Base-by-base conservation (phyloP, 1,140 invertebrate genomes). In the Contarinia nasturtii region DNA sequence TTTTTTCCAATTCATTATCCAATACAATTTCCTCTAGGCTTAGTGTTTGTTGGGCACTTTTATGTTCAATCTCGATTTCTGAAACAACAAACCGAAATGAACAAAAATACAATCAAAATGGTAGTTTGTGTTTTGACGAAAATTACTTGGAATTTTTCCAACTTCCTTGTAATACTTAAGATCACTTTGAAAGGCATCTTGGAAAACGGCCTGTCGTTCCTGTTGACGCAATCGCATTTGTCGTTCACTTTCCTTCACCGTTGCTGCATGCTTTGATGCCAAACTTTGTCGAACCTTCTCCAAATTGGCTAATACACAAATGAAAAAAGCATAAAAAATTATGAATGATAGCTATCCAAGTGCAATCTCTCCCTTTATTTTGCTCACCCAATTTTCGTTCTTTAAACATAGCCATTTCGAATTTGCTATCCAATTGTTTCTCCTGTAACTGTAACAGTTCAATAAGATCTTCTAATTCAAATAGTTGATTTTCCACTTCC, bases 151-250 rank as follows among this genome's bases (percentile, higher is more conserved):
- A 48, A 77, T 59, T 17, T 65, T 64, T 44, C 77, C 77, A 41
- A 72, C 70, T 47, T 68, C 64, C 54, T 77, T 78, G 49, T 72
- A 81, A 49, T 73, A 70, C 36, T 74, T 64, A 36, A 81, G 50
- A 54, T 82, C 77, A 49, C 73, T 66, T 53, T 75, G 70, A 58
- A 82, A 82, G 12, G 70, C 76, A 57, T 77, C 69, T 47, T 75
- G 71, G 53, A 80, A 81, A 1, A 74, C 75, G 49, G 73, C 72
- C 52, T 79, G 75, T 45, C 77, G 65, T 53, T 80, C 78, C 49
- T 70, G 71, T 40, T 79, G 61, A 17, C 69, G 60, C 48, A 67
- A 62, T 2, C 66, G 63, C 18, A 70, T 55, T 7, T 52, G 52
- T n/a, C 53, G 45, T 54, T 81, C 77, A 52, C 73, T 65, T 34